Conservation (phyloP, 2,888 invertebrate species). For the Eupithecia vulgata region DNA sequence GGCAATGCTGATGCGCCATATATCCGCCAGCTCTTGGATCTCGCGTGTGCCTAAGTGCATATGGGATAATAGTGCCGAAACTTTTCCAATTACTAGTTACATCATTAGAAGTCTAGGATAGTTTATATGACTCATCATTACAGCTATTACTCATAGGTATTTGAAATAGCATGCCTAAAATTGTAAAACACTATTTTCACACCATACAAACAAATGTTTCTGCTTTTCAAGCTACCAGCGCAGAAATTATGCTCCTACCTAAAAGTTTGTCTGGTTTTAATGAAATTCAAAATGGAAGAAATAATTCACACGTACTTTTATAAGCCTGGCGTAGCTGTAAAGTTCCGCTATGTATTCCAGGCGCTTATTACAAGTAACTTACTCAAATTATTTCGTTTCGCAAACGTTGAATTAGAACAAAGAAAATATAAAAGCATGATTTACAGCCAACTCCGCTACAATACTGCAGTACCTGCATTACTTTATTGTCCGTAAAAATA, state of each 20-base stretch:
- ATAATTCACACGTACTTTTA: background rate
- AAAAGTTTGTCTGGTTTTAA: background rate
- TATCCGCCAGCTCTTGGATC: background rate
- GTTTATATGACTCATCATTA: background rate
- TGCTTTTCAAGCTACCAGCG: background rate
- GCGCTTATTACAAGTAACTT: background rate
- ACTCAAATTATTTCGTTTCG: background rate
- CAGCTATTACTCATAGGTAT: too few species aligned
- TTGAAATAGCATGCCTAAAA: too few species aligned
- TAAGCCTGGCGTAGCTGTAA: background rate
- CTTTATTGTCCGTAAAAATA: slow-evolving; percentile 15
- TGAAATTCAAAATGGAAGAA: background rate
- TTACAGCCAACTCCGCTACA: slow-evolving; percentile 17
- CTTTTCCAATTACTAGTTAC: background rate
- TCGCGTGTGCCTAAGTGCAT: background rate
- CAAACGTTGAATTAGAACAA: background rate
- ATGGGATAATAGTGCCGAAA: background rate
- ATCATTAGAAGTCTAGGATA: background rate
- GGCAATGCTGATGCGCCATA: background rate
- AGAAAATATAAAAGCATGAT: slow-evolving; percentile 14
- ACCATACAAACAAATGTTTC: background rate
- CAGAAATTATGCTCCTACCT: background rate
- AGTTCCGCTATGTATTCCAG: background rate
- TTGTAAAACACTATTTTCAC: background rate
- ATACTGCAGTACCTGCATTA: slow-evolving; percentile 24